A percentile compares a stretch with the other conserved stretches of the same genome.
Evolutionary conservation across 2,797 vertebrate species (phyloP).

Genomic region (Lepilemur septentrionalis): DNA sequence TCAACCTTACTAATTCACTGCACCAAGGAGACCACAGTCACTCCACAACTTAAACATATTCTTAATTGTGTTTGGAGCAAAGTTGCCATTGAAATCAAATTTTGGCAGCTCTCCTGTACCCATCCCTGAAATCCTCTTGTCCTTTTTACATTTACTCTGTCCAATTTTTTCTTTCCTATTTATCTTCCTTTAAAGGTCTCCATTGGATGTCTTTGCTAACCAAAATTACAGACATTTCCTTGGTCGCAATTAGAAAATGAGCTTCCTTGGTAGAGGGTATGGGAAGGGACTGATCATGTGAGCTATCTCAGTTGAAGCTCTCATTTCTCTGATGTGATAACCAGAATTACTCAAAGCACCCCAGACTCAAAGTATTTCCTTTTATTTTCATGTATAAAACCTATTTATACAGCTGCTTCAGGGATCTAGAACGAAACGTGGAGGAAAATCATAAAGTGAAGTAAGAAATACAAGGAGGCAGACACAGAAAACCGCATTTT

Average conservation of each 20-base stretch:
- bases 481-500: background rate
- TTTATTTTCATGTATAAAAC: constrained; percentile 23
- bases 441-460: background rate
- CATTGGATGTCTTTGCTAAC: background rate
- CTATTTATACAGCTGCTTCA: constrained; percentile 30
- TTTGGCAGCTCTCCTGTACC: background rate
- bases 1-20: background rate
- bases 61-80: background rate
- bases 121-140: background rate
- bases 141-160: background rate
- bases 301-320: background rate
- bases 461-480: background rate
- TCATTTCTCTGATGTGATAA: background rate
- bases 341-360: background rate
- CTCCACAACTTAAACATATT: background rate
- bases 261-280: background rate
- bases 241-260: background rate
- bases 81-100: background rate
- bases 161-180: background rate
- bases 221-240: background rate
- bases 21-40: background rate
- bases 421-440: background rate
- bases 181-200: background rate
- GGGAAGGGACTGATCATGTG: background rate
- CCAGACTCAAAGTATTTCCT: background rate